phyloP scores from a whole-genome alignment of 1,140 invertebrate species.

The Heliconius eleuchia region DNA sequence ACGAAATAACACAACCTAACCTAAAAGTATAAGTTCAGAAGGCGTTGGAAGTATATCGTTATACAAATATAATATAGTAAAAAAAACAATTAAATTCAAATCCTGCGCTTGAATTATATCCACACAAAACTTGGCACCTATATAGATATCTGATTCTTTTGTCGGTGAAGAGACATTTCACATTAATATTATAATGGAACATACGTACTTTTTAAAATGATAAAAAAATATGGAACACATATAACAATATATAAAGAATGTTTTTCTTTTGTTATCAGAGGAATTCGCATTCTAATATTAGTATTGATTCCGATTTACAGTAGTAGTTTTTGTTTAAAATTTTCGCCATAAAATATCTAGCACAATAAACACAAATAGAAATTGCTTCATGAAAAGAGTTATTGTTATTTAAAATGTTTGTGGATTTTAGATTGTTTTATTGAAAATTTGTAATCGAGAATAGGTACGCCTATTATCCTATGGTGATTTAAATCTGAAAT shows the following conservation, averaged over 20 bases:
- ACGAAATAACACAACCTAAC: too few relatives aligned
- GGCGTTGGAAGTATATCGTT: too few relatives aligned
- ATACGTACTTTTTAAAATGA: slow-evolving; percentile 7
- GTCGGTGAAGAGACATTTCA: too few relatives aligned
- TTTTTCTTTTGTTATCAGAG: neutral
- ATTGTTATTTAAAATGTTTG: neutral
- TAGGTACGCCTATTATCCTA: neutral
- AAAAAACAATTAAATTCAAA: too few relatives aligned
- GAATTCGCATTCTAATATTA: neutral
- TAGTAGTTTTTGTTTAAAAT: neutral
- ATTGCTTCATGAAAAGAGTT: neutral
- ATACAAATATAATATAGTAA: too few relatives aligned
- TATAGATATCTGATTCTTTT: too few relatives aligned
- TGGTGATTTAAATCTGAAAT: neutral
- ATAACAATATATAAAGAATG: neutral
- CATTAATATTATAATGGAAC: too few relatives aligned
- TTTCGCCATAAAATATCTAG: neutral
- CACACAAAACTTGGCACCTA: too few relatives aligned
- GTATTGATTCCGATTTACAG: neutral
- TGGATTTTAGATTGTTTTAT: neutral
- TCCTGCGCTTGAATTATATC: too few relatives aligned
- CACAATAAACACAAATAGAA: neutral
- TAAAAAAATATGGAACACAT: neutral
- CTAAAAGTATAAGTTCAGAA: too few relatives aligned
- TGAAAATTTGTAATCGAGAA: neutral